Conservation (phyloP, 2,888 invertebrate genomes). For the Falcaria lacertinaria region DNA sequence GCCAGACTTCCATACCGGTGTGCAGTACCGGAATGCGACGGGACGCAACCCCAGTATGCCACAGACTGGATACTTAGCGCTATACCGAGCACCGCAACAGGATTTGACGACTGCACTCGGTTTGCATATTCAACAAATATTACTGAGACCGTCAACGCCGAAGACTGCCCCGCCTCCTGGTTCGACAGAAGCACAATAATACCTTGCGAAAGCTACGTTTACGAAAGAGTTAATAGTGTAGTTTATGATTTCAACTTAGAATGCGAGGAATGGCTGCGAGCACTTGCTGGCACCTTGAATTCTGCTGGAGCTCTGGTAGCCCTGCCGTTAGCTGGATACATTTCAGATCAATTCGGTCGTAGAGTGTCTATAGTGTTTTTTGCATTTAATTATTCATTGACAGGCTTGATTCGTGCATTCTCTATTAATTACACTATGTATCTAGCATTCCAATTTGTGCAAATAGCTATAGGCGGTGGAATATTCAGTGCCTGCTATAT, state of each 20-base stretch:
- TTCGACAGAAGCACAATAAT: conserved; percentile 49
- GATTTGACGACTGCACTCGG: conserved; percentile 57
- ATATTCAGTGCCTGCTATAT: conserved; percentile 68
- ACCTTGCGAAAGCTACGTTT: conserved; percentile 55
- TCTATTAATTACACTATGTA: conserved; percentile 68
- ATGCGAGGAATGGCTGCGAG: conserved; percentile 83
- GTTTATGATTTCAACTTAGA: conserved; percentile 66
- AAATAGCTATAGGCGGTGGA: conserved; percentile 66
- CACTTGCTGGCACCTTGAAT: conserved; percentile 86
- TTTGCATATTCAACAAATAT: conserved; percentile 36
- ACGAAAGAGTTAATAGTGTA: conserved; percentile 55
- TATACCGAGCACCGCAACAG: conserved; percentile 46
- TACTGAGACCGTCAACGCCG: conserved; percentile 16
- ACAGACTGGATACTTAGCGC: conserved; percentile 58
- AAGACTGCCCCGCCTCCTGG: conserved; percentile 42
- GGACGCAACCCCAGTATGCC: conserved; percentile 38
- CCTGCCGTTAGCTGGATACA: conserved; percentile 82
- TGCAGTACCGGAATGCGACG: conserved; percentile 54
- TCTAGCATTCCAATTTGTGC: conserved; percentile 56
- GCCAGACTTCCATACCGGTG: conserved; percentile 58
- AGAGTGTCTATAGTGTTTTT: conserved; percentile 60
- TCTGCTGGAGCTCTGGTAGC: conserved; percentile 85
- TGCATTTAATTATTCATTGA: conserved; percentile 56
- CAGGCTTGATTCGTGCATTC: conserved; percentile 59
- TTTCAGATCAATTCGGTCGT: conserved; percentile 82